These are phyloP conservation scores for Pantherophis alleghaniensis DNA, from an alignment of 2,797 vertebrate genomes.

Conservation along the genomic window DNA sequence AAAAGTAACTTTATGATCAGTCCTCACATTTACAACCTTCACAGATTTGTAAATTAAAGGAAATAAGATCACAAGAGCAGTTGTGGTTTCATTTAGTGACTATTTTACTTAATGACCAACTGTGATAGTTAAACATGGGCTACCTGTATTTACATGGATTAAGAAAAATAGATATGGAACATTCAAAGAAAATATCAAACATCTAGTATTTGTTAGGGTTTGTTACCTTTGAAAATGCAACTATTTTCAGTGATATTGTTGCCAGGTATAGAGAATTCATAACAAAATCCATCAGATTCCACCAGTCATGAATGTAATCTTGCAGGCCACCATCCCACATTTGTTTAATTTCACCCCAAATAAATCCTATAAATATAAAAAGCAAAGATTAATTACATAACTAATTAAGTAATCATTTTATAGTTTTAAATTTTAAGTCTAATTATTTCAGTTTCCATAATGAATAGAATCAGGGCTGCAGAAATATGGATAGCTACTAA, in stretches of 20 bases:
- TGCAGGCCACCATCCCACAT: constrained; percentile 98
- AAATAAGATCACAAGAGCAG: not conserved
- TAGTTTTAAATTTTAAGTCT: too few relatives aligned
- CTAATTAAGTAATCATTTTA: not conserved
- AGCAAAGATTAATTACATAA: constrained; percentile 23
- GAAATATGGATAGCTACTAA: not conserved
- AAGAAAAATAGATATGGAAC: not conserved
- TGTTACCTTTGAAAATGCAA: constrained; percentile 89
- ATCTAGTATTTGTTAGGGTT: not conserved
- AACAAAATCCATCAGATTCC: constrained; percentile 99
- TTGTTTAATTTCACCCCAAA: constrained; percentile 99
- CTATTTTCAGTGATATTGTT: constrained; percentile 95
- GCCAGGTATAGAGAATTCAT: constrained; percentile 97
- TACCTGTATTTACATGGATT: not conserved
- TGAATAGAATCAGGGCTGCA: not conserved
- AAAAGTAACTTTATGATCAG: not conserved
- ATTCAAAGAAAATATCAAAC: not conserved
- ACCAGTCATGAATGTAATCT: constrained; percentile 97
- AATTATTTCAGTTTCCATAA: not conserved
- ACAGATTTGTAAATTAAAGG: not conserved
- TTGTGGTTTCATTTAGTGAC: not conserved
- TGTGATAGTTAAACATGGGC: not conserved
- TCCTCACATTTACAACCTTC: not conserved
- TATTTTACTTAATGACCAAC: not conserved
- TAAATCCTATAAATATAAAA: constrained; percentile 84